Conservation (phyloP, 2,113 vertebrate species). For the Psophia crepitans region DNA sequence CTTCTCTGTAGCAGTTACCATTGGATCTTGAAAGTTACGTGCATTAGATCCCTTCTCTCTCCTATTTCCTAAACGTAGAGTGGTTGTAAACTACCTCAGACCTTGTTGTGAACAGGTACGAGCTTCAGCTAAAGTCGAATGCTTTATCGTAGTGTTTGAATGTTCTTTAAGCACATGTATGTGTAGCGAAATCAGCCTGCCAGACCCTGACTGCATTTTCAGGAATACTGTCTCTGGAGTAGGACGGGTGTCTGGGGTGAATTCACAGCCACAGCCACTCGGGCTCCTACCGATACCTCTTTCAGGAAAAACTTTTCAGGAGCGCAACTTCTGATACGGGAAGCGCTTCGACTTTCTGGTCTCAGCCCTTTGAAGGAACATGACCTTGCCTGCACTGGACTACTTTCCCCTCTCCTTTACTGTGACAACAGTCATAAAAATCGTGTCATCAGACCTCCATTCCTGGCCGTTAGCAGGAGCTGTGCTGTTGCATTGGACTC, state of each 20-base stretch:
- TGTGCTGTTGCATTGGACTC: neutral
- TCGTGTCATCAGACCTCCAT: neutral
- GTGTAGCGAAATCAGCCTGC: neutral
- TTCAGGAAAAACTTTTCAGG: neutral
- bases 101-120: neutral
- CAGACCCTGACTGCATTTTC: neutral
- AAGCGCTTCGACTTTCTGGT: neutral
- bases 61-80: neutral
- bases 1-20: neutral
- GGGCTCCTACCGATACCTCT: neutral
- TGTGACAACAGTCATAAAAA: neutral
- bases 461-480: neutral
- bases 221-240: neutral
- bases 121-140: neutral
- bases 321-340: rapidly evolving
- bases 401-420: neutral
- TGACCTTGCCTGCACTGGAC: neutral
- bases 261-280: neutral
- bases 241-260: neutral
- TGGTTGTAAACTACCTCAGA: slow-evolving; percentile 52
- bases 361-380: neutral
- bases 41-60: neutral
- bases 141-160: neutral
- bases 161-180: neutral
- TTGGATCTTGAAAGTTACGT: neutral